These are phyloP conservation scores for Harpalus rubripes DNA, from an alignment of 2,888 invertebrate genomes.

Conservation along the genomic window DNA sequence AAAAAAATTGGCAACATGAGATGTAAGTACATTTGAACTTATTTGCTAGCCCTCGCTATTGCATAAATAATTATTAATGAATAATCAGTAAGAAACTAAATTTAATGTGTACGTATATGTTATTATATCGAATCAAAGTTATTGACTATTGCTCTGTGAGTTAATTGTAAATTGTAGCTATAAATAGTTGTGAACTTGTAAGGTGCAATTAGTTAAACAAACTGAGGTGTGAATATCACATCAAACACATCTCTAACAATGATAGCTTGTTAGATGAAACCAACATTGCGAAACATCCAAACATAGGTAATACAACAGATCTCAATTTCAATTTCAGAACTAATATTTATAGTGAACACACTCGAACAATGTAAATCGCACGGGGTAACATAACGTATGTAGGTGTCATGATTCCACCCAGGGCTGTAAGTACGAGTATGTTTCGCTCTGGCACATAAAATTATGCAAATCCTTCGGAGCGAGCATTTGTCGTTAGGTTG, in stretches of 20 bases:
- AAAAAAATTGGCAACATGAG: too few relatives aligned
- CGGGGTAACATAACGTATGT: not conserved
- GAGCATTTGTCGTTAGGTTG: constrained; percentile 54
- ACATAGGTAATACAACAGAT: constrained; percentile 1
- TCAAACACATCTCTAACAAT: constrained; percentile 4
- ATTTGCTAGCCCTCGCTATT: too few relatives aligned
- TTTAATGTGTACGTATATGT: not conserved
- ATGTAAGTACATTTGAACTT: too few relatives aligned
- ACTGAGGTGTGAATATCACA: constrained; percentile 6
- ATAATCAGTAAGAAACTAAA: too few relatives aligned
- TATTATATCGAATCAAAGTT: not conserved
- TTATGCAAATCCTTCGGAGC: constrained; percentile 51
- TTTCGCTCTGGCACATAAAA: constrained; percentile 54
- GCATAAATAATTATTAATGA: too few relatives aligned
- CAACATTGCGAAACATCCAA: constrained; percentile 5
- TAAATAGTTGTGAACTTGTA: not conserved
- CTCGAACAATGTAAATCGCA: constrained; percentile 1
- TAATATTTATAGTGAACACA: constrained; percentile 17
- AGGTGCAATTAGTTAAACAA: constrained; percentile 30
- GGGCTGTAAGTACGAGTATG: constrained; percentile 36
- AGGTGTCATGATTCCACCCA: constrained; percentile 24
- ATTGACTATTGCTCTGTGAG: not conserved
- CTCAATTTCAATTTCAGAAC: constrained; percentile 24
- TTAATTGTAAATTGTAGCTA: not conserved
- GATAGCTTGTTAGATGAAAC: constrained; percentile 26